Evolutionary conservation across 2,888 invertebrate species (phyloP).

Genomic region (Parapristionchus giblindavisi): DNA sequence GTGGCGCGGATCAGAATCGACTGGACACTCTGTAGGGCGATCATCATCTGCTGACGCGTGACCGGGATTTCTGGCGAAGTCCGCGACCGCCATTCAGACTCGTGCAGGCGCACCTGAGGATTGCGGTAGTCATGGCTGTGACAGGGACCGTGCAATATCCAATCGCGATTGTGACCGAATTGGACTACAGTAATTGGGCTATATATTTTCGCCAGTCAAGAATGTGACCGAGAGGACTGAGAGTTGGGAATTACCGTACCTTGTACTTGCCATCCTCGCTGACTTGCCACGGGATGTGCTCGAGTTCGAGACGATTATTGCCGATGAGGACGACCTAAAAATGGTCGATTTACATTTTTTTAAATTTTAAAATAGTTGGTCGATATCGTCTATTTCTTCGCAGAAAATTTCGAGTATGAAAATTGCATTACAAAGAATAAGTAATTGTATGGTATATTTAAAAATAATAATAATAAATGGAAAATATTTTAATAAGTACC

Average conservation of each 20-base stretch:
- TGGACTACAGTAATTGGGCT: too few species aligned
- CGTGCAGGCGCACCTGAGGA: conserved; percentile 59
- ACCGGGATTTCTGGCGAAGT: conserved; percentile 75
- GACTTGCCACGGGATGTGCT: conserved; percentile 76
- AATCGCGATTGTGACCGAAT: too few species aligned
- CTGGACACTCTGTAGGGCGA: conserved; percentile 84
- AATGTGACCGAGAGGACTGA: neutral
- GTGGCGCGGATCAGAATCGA: conserved; percentile 60
- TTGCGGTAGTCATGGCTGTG: neutral
- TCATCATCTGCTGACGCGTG: conserved; percentile 84
- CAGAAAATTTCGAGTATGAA: too few species aligned
- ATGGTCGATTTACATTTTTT: neutral
- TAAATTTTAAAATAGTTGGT: neutral
- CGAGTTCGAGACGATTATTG: conserved; percentile 79
- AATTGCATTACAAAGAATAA: too few species aligned
- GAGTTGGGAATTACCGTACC: conserved; percentile 54
- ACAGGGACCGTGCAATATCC: too few species aligned
- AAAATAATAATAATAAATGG: neutral
- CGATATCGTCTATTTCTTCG: too few species aligned
- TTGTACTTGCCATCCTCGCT: conserved; percentile 72
- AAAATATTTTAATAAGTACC: too few species aligned
- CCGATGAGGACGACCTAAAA: conserved; percentile 83
- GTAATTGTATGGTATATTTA: neutral
- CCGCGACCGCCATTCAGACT: conserved; percentile 79
- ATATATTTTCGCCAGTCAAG: neutral